Evolutionary conservation across 1,140 invertebrate species (phyloP), one percentile per base, ranked within the genome.

Genomic region (Drosophila asahinai): DNA sequence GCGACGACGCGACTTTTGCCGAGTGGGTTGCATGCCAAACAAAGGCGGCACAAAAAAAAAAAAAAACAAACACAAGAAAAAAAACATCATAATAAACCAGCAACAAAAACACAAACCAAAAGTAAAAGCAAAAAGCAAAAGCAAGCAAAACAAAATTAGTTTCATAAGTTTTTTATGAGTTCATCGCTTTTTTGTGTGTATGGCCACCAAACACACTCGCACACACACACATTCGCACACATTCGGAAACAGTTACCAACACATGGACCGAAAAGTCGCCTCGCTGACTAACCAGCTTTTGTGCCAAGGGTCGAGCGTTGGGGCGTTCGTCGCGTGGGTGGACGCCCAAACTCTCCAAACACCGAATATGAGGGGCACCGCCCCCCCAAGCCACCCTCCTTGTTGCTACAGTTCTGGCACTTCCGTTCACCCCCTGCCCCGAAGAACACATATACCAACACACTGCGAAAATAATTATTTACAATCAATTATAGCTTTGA

Each of bases 131-230:
- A 83, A 79, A 83, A 83, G 77, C 83, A 89, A 89, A 89, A 71
- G 63, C 84, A 89, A 87, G 84, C 84, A 89, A 89, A 89, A 89
- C 86, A 84, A 89, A 89, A 89, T 89, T 89, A 89, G 86, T 89
- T 89, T 90, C 86, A 89, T 89, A 89, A 89, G 86, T 89, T 89
- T 89, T 89, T 89, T 89, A 89, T 89, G 86, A 90, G 86, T 89
- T 89, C 86, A 89, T 89, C 86, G 86, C 86, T 90, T 90, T 86
- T 89, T 89, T 84, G 72, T 87, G 61, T 89, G 61, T 89, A 64
- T 67, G 54, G 76, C 81, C 60, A 57, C 49, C 74, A 79, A 71
- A 66, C 66, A 54, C 73, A 66, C 68, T 27, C 52, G 40, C 30
- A 17, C 40, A 51, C 77, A 33, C 40, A 45, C 57, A 66, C 33